Evolutionary conservation across 2,888 invertebrate genomes (phyloP), one percentile per base, ranked within the genome.

Genomic region (Sisyra nigra): DNA sequence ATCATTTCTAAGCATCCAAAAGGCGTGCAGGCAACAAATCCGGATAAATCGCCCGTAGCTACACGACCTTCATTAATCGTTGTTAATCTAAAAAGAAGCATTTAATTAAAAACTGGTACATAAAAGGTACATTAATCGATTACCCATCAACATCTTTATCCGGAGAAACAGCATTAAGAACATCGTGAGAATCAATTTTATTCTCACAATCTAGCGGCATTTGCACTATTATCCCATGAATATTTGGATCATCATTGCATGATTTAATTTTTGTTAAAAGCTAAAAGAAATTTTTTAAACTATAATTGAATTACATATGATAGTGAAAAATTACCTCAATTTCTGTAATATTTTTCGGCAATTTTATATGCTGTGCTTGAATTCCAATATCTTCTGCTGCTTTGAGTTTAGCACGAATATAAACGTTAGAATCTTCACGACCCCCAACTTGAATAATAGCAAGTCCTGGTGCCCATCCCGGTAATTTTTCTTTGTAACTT

Each of bases 101-200:
- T 5, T 24, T 24, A 24, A 24, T 5, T 24, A 24, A 24, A 24
- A 24, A 5, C 7, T 24, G 3, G 24, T 24, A 7, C 24, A 24
- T 3, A 5, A 24, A 24, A 24, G 24, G n/a, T n/a, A n/a, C n/a
- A n/a, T n/a, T n/a, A 34, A 44, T 41, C 40, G 51, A 64, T 63
- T 69, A 89, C 89, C 92, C 96, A 63, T 96, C 96, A 13, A 96
- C 93, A 68, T 96, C 96, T 66, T 97, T 97, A 37, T 74, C 73
- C 0, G 92, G 83, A 1, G 76, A 74, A 3, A 98, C 93, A 4
- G 82, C 67, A 57, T 97, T 91, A 1, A 92, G 86, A 52, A 94
- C 72, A 44, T 81, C 69, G 59, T 88, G 82, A 0, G 87, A 76
- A 66, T 97, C 85, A 48, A 98, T 93, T 52, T 72, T 58, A 52